Conservation (phyloP, 2,888 invertebrate species). For the Salticus scenicus region DNA sequence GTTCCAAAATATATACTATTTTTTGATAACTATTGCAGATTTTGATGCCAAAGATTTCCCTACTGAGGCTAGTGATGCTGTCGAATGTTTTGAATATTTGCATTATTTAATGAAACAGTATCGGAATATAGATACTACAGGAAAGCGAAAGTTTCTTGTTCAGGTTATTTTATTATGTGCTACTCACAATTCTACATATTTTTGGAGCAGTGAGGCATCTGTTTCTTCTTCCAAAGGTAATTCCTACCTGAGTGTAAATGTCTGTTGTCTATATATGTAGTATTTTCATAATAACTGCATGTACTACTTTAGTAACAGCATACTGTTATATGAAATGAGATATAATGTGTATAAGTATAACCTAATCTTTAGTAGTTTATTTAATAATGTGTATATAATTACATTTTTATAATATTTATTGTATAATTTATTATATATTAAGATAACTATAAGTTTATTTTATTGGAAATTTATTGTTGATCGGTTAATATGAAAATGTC, state of each 20-base stretch:
- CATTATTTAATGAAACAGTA: constrained; percentile 10
- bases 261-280: not conserved
- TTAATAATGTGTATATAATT: no score
- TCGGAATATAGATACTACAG: not conserved
- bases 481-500: no score
- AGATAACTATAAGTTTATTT: no score
- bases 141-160: constrained; percentile 25
- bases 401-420: not conserved
- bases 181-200: constrained; percentile 27
- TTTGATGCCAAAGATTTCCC: constrained; percentile 36
- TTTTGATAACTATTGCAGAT: constrained; percentile 26
- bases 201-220: constrained; percentile 36
- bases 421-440: not conserved
- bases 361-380: not conserved
- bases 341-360: not conserved
- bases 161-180: constrained; percentile 36
- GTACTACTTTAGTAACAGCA: not conserved
- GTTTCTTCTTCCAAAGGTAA: constrained; percentile 7
- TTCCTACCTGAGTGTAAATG: not conserved
- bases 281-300: not conserved
- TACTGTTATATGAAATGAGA: not conserved
- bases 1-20: not conserved
- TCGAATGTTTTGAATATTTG: constrained; percentile 24
- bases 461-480: no score
- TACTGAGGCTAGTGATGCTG: constrained; percentile 31